phyloP scores from a whole-genome alignment of 1,140 invertebrate species.

The Trachelipus rathkii region DNA sequence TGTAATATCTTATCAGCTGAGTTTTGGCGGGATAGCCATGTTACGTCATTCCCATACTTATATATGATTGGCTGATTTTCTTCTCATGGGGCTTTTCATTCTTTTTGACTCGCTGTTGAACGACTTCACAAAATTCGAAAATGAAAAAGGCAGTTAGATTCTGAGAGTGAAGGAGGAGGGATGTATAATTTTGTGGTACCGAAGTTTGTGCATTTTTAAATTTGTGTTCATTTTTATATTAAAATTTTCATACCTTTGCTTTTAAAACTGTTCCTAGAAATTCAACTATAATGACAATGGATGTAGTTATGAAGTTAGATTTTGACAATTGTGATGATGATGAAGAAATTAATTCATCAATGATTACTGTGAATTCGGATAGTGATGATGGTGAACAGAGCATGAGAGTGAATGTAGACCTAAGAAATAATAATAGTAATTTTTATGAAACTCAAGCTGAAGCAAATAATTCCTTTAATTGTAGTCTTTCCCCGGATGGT shows the following conservation, averaged over 20 bases:
- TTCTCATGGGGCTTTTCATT: background rate
- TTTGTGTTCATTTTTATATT: background rate
- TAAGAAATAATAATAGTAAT: background rate
- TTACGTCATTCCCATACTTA: background rate
- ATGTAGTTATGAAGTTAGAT: background rate
- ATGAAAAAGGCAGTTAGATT: background rate
- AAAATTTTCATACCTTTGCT: background rate
- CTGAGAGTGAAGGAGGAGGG: background rate
- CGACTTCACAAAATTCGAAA: background rate
- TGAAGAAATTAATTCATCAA: slow-evolving; percentile 5
- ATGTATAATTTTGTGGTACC: background rate
- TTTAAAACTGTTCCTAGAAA: background rate
- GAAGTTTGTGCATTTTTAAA: background rate
- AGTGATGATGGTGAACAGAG: background rate
- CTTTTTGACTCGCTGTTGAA: background rate
- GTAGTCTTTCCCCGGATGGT: background rate
- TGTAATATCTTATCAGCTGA: background rate
- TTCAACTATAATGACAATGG: background rate
- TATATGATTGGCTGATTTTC: background rate
- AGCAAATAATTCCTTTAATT: background rate
- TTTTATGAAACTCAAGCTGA: background rate
- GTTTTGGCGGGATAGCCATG: background rate
- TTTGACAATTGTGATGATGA: background rate
- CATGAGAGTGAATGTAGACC: too few species aligned
- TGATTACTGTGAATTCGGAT: background rate